These are phyloP conservation scores for Embidobia sp. DNA, from an alignment of 2,888 invertebrate genomes.

Conservation along the genomic window DNA sequence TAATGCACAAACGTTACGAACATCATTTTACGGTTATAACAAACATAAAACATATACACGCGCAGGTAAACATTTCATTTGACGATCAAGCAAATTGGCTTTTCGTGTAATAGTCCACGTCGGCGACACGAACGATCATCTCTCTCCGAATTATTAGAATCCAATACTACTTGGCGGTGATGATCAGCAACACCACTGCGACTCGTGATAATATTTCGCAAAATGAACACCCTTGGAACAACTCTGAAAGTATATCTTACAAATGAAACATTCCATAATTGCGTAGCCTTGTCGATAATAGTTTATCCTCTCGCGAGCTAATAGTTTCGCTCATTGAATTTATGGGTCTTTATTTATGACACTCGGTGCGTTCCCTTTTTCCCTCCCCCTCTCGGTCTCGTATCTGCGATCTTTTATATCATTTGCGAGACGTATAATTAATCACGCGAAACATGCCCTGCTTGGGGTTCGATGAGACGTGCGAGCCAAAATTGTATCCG, in stretches of 20 bases:
- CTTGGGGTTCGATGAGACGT: slow-evolving; percentile 52
- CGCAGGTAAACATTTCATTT: slow-evolving; percentile 48
- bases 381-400: too few species aligned
- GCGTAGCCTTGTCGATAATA: slow-evolving; percentile 48
- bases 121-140: slow-evolving; percentile 39
- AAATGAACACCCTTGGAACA: slow-evolving; percentile 35
- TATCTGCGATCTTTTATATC: slow-evolving; percentile 59
- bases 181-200: slow-evolving; percentile 9
- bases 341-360: slow-evolving; percentile 54
- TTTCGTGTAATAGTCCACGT: slow-evolving; percentile 44
- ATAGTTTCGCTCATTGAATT: slow-evolving; percentile 53
- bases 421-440: slow-evolving; percentile 57
- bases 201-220: slow-evolving; percentile 15
- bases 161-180: slow-evolving; percentile 42
- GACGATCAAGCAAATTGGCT: slow-evolving; percentile 45
- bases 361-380: slow-evolving; percentile 7
- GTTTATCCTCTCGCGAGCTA: slow-evolving; percentile 41
- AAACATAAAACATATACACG: slow-evolving; percentile 45
- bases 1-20: slow-evolving; percentile 13
- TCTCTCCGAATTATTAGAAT: slow-evolving; percentile 43
- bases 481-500: slow-evolving; percentile 43
- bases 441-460: slow-evolving; percentile 47
- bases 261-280: slow-evolving; percentile 60
- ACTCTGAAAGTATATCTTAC: slow-evolving; percentile 50
- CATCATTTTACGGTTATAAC: slow-evolving; percentile 45